Evolutionary conservation across 2,797 vertebrate species (phyloP).

Genomic region (Macropus fuliginosus): DNA sequence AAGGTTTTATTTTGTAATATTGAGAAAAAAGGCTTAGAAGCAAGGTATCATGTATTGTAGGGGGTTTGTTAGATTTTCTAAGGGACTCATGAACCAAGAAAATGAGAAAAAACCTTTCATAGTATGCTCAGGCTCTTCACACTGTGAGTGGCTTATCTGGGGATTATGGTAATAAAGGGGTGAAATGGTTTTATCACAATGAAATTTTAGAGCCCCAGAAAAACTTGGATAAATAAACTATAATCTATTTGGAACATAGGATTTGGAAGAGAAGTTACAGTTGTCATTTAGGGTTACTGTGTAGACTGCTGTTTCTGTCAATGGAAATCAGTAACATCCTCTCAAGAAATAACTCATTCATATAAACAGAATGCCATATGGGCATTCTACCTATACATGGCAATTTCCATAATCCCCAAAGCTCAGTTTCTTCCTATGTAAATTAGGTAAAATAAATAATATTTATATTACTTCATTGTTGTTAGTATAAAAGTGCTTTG

Average conservation of each 20-base stretch:
- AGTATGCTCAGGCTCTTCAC: not conserved
- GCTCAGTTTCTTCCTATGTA: not conserved
- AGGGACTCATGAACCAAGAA: not conserved
- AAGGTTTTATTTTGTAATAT: not conserved
- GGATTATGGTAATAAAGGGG: constrained; percentile 39
- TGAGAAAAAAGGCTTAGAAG: not conserved
- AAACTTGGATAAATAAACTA: constrained; percentile 64
- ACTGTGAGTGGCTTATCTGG: not conserved
- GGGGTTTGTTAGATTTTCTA: not conserved
- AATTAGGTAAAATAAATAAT: not conserved
- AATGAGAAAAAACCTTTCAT: not conserved
- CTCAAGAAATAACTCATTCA: not conserved
- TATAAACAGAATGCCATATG: not conserved
- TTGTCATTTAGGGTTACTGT: constrained; percentile 49
- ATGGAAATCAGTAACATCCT: constrained; percentile 48
- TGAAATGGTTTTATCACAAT: constrained; percentile 62
- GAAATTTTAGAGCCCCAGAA: constrained; percentile 69
- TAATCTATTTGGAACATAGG: constrained; percentile 32
- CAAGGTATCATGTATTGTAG: not conserved
- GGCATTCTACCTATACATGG: not conserved
- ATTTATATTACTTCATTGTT: not conserved
- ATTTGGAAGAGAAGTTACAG: constrained; percentile 51
- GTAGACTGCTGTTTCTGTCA: constrained; percentile 29
- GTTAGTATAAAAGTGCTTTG: not conserved
- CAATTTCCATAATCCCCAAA: not conserved